Percentiles rank a stretch among this genome's conserved stretches.
phyloP scores from a whole-genome alignment of 2,113 vertebrate species.

The Dicaeum eximium region DNA sequence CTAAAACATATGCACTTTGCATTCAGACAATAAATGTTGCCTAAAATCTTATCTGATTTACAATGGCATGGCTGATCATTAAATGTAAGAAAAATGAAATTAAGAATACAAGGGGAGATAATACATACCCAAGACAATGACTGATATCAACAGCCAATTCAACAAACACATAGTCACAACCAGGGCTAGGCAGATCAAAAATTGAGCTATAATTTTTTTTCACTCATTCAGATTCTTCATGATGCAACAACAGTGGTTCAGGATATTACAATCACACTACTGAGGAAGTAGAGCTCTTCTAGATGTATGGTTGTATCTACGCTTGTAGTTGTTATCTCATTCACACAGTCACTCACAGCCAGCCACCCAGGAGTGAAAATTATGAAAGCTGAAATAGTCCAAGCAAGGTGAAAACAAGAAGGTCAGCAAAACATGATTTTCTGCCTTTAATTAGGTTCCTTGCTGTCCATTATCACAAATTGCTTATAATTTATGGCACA shows the following conservation, averaged over 20 bases:
- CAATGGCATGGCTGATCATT: not conserved
- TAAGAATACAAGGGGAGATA: rapidly evolving
- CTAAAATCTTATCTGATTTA: not conserved
- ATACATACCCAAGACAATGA: not conserved
- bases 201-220: not conserved
- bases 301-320: not conserved
- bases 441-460: not conserved
- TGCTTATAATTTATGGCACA: not conserved
- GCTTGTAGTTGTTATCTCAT: not conserved
- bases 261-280: not conserved
- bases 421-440: not conserved
- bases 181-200: not conserved
- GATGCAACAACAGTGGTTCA: not conserved
- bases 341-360: not conserved
- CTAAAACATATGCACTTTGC: not conserved
- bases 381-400: not conserved
- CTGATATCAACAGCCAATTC: not conserved
- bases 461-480: not conserved
- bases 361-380: not conserved
- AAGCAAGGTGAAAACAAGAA: not conserved
- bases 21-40: not conserved
- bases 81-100: not conserved
- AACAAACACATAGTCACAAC: not conserved
- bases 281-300: not conserved
- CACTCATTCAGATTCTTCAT: not conserved